Evolutionary conservation across 2,113 vertebrate genomes (phyloP), one percentile per base, ranked within the genome.

Genomic region (Zosterops japonicus): DNA sequence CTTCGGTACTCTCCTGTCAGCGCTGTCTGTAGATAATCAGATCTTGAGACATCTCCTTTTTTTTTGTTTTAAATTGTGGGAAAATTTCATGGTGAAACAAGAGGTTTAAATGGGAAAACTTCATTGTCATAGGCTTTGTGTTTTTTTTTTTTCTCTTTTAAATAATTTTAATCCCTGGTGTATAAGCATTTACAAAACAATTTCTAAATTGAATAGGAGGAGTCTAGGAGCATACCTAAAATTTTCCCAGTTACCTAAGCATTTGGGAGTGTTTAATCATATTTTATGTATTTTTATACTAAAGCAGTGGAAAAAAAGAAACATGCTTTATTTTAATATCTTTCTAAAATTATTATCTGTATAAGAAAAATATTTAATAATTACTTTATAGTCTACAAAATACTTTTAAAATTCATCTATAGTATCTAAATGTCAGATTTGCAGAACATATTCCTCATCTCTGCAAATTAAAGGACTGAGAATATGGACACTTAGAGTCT

Each of bases 401-500:
- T 63, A 72, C 25, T 72, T 93, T 68, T 46, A 4, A 72, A 90
- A 96, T 95, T 84, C n/a, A 28, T 82, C 87, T 79, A 8, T 52
- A 78, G 56, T 78, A 90, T 93, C 89, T 90, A 39, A 76, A 67
- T 92, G 93, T 94, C 80, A 87, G 47, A 91, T 78, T 95, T 13
- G 2, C 79, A 89, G 94, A 94, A 75, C 89, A 84, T 78, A 64
- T 55, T 94, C 46, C 52, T 87, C 78, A 61, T 94, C 61, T 91
- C 61, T 94, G 83, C 81, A 94, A 96, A 96, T 97, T 95, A 94
- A 95, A 92, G 77, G 94, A 87, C 79, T 94, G 94, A 72, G 90
- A 90, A 94, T 93, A 90, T 8, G 89, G 94, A 94, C 75, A 88
- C 87, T 95, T 90, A 91, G 59, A 94, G 91, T 59, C 39, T 94